Base-by-base conservation (phyloP, 2,797 vertebrate species). In the Cyclopterus lumpus region DNA sequence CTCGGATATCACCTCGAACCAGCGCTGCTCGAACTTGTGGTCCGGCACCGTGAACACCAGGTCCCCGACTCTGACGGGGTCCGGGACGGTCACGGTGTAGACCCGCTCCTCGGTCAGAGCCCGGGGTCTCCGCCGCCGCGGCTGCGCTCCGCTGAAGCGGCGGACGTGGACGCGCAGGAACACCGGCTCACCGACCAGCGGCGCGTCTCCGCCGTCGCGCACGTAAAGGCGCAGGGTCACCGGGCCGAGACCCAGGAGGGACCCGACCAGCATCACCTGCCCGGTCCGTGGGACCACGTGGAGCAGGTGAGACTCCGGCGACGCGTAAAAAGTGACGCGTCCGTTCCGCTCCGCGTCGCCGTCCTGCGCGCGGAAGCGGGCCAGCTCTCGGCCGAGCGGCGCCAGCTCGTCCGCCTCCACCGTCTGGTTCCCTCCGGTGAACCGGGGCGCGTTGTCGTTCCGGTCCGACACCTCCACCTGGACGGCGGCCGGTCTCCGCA, bases 11-110 rank as follows among this genome's bases (percentile, higher is more conserved):
- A 96, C 73, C 87, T 97, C 95, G 84, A 97, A 96, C 94, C 95
- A 93, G 3, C 90, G 93, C 68, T 92, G 93, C 66, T 88, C 86
- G 66, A 95, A 96, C 73, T 84, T 93, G 71, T 89, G 89, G 76
- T 94, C 95, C 22, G 96, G 96, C 5, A 97, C 90, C 8, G 95
- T 96, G 92, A 96, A 97, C 22, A 97, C 90, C 75, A 96, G 75
- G 75, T 96, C 96, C 6, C 97, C 96, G 54, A 93, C 88, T 26
- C 91, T 70, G 10, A 90, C 91, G 32, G 93, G 93, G 24, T 91
- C 92, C 1, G 95, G 90, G 16, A 96, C 92, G 1, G 88, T 90
- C 26, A 96, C 95, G 1, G 92, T 93, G 91, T 96, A 95, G 59
- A 77, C 89, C 34, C 90, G 80, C 60, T 95, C 93, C 59, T 92